Conservation (phyloP, 2,888 invertebrate genomes). For the Limnephilus rhombicus region DNA sequence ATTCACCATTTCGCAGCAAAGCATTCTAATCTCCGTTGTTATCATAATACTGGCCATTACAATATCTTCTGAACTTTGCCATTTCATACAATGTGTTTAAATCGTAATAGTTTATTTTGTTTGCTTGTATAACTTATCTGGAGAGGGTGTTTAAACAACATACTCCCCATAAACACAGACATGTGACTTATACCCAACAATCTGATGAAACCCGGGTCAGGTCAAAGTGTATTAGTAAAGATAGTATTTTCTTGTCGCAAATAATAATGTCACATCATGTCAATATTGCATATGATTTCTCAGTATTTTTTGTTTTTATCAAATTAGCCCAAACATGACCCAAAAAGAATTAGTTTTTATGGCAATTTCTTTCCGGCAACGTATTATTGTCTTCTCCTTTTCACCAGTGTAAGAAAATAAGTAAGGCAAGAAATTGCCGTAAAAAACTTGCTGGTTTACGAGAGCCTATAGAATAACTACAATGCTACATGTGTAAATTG, state of each 20-base stretch:
- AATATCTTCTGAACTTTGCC: constrained; percentile 2
- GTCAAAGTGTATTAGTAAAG: neutral
- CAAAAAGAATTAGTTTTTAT: too few relatives aligned
- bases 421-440: too few relatives aligned
- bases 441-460: too few relatives aligned
- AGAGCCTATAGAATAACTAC: too few relatives aligned
- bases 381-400: too few relatives aligned
- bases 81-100: neutral
- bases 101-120: neutral
- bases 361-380: too few relatives aligned
- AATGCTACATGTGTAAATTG: too few relatives aligned
- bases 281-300: neutral
- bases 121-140: neutral
- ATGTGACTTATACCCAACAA: neutral
- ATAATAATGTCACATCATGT: neutral
- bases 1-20: neutral
- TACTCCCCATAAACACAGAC: neutral
- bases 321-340: neutral
- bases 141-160: neutral
- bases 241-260: neutral
- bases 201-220: neutral
- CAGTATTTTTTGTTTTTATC: neutral
- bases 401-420: too few relatives aligned
- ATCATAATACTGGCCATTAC: neutral
- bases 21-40: neutral